Evolutionary conservation across 2,797 vertebrate genomes (phyloP), one percentile per base, ranked within the genome.

Genomic region (Poeciliopsis paucimaculata): DNA sequence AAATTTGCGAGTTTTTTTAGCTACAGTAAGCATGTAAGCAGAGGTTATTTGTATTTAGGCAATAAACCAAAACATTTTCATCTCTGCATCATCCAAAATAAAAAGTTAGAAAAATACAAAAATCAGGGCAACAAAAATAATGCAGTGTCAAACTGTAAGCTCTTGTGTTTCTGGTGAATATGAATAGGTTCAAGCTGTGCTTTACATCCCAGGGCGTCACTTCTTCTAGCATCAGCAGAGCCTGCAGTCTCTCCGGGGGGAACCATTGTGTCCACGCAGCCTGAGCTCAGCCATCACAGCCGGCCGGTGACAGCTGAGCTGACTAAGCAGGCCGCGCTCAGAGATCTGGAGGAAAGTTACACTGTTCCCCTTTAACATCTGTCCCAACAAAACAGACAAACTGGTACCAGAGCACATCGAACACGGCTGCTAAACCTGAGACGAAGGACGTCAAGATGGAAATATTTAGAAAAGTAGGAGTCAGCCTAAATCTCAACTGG

Each of bases 141-240:
- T 81, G 88, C 86, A 77, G 87, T 80, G 71, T 92, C 89, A 89
- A 72, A 76, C 78, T 74, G 62, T 34, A 81, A 86, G 88, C 81
- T 77, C 75, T 41, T 70, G 77, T 55, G 77, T 73, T 62, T 80
- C 82, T 86, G 78, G 86, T 88, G 79, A 55, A 77, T 86, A 85
- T 77, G 86, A 90, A 90, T 39, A 77, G 86, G 88, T 82, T 89
- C 79, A 85, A 88, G 87, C 84, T 88, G 90, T 41, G 79, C 81
- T 81, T 86, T 84, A 75, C 76, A 86, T 90, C 82, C 81, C 13
- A 2, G 16, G 86, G 76, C 78, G 79, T 77, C 77, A 82, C 87
- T 93, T 92, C 79, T 82, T 86, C 78, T 53, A 72, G 82, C 89
- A 86, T 95, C 91, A 94, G 93, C 91, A 94, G 86, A 86, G 85